Base-by-base conservation (phyloP, 2,797 vertebrate genomes). In the Phrynocephalus guinanensis region DNA sequence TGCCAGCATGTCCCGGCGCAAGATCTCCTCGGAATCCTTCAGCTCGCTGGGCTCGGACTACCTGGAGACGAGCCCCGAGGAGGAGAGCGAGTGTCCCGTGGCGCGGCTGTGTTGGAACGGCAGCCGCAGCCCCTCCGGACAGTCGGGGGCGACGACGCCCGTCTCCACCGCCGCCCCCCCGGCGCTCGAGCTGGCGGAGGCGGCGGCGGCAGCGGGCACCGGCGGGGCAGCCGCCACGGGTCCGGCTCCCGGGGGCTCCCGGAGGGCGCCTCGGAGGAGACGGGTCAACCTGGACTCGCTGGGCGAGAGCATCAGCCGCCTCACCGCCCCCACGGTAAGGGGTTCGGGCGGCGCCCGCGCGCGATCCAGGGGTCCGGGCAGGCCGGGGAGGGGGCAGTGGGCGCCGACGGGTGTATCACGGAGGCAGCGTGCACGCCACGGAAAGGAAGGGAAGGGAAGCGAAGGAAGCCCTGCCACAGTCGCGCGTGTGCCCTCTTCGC, bases 1-100 rank as follows among this genome's bases (percentile, higher is more conserved):
- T 87, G 88, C 92, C 95, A 96, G 93, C 91, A 97, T 97, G 97
- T 99, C 98, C 96, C 97, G 98, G 86, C 98, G 98, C 94, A 99
- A 99, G 97, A 98, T 99, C 94, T 99, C 98, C 75, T 99, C 98
- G 20, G 98, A 99, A 97, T 99, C 98, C 77, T 99, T 99, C 96
- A 99, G 98, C 97, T 99, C 98, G 50, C 96, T 99, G 95, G 98
- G 98, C 91, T 99, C 98, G 80, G 98, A 99, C 96, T 99, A 96
- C 92, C 97, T 97, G 71, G 98, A 99, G 95, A 96, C 95, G 84
- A 98, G 98, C 96, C 98, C 98, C 13, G 98, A 98, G 93, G 98
- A 98, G 87, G 97, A 96, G 82, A 96, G 96, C 79, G 97, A 97
- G 82, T 97, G 97, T 88, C 98, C 98, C 30, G 94, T 98, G 93